Base-by-base conservation (phyloP, 1,140 invertebrate species). In the Oreohelix idahoensis region DNA sequence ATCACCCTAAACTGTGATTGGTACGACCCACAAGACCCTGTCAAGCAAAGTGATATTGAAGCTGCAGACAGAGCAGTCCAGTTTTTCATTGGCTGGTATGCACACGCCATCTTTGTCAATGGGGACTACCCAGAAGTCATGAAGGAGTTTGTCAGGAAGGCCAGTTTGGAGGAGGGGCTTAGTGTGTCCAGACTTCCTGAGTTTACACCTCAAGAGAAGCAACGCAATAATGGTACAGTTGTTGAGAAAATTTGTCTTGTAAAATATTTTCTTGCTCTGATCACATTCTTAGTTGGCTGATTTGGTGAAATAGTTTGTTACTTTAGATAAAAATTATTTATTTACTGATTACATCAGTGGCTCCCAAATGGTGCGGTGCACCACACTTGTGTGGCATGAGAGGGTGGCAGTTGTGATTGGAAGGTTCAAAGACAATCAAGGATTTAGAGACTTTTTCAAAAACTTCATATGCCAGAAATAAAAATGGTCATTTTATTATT, bases 61-160 rank as follows among this genome's bases (percentile, higher is more conserved):
- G 88, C 89, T 1, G 81, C 89, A 32, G 88, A 89, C 1, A 75
- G 80, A 53, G 84, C 81, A 29, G 63, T 90, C 73, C 87, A 91
- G 79, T 90, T 89, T 63, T 83, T 85, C 20, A 63, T 88, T 15
- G 92, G 92, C 26, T 91, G 90, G 90, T 92, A 89, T 83, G 89
- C 89, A 13, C 82, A 91, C 82, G 90, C 91, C 26, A 88, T 92
- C 38, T 89, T 87, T 45, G 88, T 86, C 36, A 86, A 91, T 76
- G 92, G 91, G 13, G 88, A 91, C 82, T 93, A 92, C 76, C 92
- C 93, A 0, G 84, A 87, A 8, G 85, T 93, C 11, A 86, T 90
- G 87, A 89, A 88, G 66, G 69, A 81, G 4, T 83, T 79, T 29
- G 83, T 90, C 0, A 58, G 2, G 11, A 84, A 85, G n/a, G 87